Evolutionary conservation across 1,140 invertebrate species (phyloP).

Genomic region (Pogonomyrmex barbatus): DNA sequence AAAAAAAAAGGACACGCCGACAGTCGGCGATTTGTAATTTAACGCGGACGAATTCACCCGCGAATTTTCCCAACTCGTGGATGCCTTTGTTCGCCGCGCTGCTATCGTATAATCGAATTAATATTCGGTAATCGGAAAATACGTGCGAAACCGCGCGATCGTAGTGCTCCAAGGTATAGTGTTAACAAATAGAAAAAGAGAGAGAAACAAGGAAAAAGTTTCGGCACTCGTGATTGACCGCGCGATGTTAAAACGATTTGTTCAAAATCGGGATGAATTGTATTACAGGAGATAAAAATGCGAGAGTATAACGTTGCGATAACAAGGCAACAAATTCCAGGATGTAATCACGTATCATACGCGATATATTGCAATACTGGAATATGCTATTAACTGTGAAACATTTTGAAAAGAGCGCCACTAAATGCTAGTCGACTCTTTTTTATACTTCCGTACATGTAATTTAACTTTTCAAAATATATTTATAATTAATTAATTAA

Average conservation of each 20-base stretch:
- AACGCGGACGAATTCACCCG: slow-evolving; percentile 19
- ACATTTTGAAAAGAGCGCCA: neutral
- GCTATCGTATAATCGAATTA: slow-evolving; percentile 18
- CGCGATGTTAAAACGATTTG: neutral
- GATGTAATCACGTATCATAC: slow-evolving; percentile 9
- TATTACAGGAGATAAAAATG: slow-evolving; percentile 14
- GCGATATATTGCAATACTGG: neutral
- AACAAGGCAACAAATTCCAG: neutral
- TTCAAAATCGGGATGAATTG: neutral
- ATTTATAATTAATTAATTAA: neutral
- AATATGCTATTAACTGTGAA: neutral
- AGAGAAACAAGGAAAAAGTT: neutral
- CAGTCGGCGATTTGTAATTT: slow-evolving; percentile 29
- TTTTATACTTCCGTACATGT: neutral
- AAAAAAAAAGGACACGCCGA: slow-evolving; percentile 10
- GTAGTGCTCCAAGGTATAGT: neutral
- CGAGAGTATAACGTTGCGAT: neutral
- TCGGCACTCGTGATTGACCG: neutral
- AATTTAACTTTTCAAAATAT: neutral
- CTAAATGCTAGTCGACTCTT: neutral
- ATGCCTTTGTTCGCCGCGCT: neutral
- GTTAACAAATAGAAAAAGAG: slow-evolving; percentile 22
- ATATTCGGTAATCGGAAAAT: slow-evolving; percentile 33
- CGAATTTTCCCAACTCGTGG: neutral
- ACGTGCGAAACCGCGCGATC: neutral